Percentiles rank a stretch among this genome's conserved stretches.
These are phyloP conservation scores for Galeopterus variegatus DNA, from an alignment of 2,113 vertebrate species.

Conservation along the genomic window DNA sequence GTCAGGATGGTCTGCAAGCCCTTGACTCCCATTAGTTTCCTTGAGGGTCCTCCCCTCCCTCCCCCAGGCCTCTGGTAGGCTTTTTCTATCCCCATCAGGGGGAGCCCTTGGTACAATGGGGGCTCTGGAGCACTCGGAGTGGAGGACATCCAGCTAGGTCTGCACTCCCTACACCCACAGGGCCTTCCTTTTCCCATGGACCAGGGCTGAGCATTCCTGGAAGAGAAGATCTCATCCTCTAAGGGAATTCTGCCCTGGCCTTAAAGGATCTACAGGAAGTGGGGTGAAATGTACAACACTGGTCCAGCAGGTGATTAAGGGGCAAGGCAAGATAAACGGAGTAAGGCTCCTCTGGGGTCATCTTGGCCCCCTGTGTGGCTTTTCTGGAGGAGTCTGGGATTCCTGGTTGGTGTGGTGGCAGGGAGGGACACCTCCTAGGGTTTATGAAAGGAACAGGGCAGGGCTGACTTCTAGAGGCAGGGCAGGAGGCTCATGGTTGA, in stretches of 20 bases:
- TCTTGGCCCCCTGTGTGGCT: neutral
- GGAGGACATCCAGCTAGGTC: neutral
- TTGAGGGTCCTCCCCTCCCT: neutral
- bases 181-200: neutral
- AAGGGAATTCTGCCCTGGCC: neutral
- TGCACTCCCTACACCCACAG: neutral
- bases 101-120: neutral
- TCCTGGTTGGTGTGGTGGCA: neutral
- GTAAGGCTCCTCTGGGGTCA: neutral
- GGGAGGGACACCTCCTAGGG: neutral
- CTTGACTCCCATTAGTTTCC: neutral
- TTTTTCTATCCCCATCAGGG: slow-evolving; percentile 25
- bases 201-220: neutral
- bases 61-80: neutral
- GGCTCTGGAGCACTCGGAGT: rapidly evolving
- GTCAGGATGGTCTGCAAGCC: neutral
- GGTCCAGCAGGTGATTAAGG: neutral
- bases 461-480: neutral
- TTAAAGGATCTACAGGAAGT: neutral
- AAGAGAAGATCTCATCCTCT: no score
- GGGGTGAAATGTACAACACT: neutral
- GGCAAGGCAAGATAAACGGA: neutral
- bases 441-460: neutral
- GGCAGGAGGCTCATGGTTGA: neutral
- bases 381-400: neutral